Evolutionary conservation across 2,888 invertebrate species (phyloP), one percentile per base, ranked within the genome.

Genomic region (Calameuta idolon): DNA sequence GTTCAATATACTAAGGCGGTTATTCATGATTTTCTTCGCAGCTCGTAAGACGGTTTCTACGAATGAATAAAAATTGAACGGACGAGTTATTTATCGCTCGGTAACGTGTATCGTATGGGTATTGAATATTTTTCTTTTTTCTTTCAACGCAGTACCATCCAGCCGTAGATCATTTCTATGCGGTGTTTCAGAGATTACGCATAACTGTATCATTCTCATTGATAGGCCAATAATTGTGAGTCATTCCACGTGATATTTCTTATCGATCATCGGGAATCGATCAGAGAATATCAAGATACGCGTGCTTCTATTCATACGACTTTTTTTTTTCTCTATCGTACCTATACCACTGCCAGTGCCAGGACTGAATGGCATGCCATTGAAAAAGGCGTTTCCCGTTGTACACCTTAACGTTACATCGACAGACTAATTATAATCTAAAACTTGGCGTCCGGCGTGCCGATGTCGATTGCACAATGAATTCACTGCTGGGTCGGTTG

Each of bases 81-180:
- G 77, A 81, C 81, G 78, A 80, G 82, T 78, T 82, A 83, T 80
- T 80, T 81, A 81, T 79, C 79, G 77, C 73, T 76, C 9, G 23
- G 55, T 55, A 23, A 23, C 55, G 55, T 55, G 23, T 55, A 23
- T 55, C 5, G 23, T 23, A 55, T 9, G 23, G 55, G 9, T 23
- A 9, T 23, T 9, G 9, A 15, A 23, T 40, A 5, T 40, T 2
- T 55, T 40, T 35, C 2, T 31, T 31, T 12, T 35, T 12, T 35
- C 35, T 33, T 33, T 37, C 55, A 2, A 23, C 2, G 9, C 9
- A 23, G 55, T 1, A 23, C 5, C 55, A 23, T 23, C 15, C 23
- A 23, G 55, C 23, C 23, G 23, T 9, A 55, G 55, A 55, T 55
- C 55, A 9, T 55, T 55, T 23, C 55, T 23, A 55, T 55, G 23